Evolutionary conservation across 2,113 vertebrate species (phyloP), one percentile per base, ranked within the genome.

Genomic region (Eleginops maclovinus): DNA sequence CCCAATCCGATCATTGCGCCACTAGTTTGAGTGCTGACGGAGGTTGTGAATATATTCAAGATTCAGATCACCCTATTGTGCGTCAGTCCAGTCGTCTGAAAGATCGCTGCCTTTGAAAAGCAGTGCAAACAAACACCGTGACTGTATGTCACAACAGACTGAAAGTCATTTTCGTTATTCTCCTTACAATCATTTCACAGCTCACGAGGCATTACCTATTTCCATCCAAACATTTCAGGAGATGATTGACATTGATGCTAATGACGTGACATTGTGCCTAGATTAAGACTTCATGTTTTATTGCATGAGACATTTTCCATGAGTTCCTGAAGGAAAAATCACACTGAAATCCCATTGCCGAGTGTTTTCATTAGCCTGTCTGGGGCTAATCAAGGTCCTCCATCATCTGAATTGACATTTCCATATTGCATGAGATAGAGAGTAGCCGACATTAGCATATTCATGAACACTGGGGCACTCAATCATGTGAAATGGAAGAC

Each of bases 401-500:
- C 46, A 78, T 89, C 51, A 63, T 79, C 50, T 40, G 67, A 85
- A 79, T 44, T 72, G 75, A 89, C 31, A 69, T 77, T 88, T 87
- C 73, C 75, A 81, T 67, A 56, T 83, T 79, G 75, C 31, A 74
- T 75, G 55, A 75, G 83, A 53, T 75, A 78, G 75, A 70, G 58
- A 84, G 72, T 10, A 58, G 65, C 44, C 7, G 0, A 36, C 71
- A 82, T 91, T 89, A 86, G 77, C 80, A 90, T 89, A 87, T 91
- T 89, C 41, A 85, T 88, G 82, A 87, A 26, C 26, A 36, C 56
- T 79, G 86, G 76, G 72, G 61, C 19, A 49, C 28, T 85, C 76
- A 53, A 79, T 88, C 83, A 86, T 85, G 85, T 80, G 80, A 84
- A 86, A 82, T 73, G 73, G 59, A 82, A 74, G 72, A 84, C 68